Percentiles rank a stretch among this genome's conserved stretches.
Evolutionary conservation across 2,888 invertebrate species (phyloP).

Genomic region (Willowsia nigromaculata): DNA sequence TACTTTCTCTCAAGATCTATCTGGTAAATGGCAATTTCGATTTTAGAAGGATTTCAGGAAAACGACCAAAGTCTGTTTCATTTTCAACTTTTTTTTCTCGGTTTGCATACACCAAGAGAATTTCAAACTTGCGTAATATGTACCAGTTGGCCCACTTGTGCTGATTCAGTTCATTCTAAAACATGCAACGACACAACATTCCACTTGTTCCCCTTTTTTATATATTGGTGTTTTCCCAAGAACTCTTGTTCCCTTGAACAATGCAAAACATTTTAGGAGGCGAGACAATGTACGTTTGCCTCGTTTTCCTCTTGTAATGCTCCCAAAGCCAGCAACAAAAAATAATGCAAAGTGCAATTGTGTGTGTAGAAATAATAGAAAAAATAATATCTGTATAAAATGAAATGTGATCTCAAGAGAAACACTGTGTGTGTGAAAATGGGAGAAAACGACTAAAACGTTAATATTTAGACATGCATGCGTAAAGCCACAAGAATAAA

Average conservation of each 20-base stretch:
- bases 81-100: constrained; percentile 6
- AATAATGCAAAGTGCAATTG: constrained; percentile 1
- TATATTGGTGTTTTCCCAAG: constrained; percentile 5
- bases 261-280: background rate
- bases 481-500: background rate
- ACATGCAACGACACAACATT: background rate
- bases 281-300: background rate
- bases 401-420: constrained; percentile 38
- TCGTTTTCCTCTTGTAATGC: background rate
- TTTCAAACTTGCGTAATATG: constrained; percentile 33
- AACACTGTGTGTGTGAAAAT: background rate
- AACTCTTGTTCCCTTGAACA: constrained; percentile 6
- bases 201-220: constrained; percentile 2
- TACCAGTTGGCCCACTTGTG: constrained; percentile 2
- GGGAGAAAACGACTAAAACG: background rate
- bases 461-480: background rate
- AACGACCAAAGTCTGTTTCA: background rate
- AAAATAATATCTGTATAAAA: constrained; percentile 27
- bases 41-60: background rate
- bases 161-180: background rate
- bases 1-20: background rate
- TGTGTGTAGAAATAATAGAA: background rate
- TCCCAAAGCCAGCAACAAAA: background rate
- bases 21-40: background rate
- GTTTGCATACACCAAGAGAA: background rate